phyloP scores from a whole-genome alignment of 2,113 vertebrate species.

The Ammodytes marinus region DNA sequence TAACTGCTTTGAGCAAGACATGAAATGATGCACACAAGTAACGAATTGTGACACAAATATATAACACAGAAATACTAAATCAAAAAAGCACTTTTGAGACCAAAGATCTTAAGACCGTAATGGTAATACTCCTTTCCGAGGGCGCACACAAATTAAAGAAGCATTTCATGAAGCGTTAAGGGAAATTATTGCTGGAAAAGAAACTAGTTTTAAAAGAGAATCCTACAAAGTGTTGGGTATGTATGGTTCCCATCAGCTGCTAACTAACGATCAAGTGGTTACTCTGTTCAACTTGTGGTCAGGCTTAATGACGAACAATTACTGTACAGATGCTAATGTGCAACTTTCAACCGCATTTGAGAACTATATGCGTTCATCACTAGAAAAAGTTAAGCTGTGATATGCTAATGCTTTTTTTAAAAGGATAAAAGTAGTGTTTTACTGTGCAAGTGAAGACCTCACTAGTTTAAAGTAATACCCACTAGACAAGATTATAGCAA shows the following conservation, averaged over 20 bases:
- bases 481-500: background rate
- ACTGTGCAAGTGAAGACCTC: background rate
- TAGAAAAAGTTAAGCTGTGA: background rate
- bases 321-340: background rate
- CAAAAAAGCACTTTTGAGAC: constrained; percentile 57
- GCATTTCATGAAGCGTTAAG: background rate
- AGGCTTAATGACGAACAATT: background rate
- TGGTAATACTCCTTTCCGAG: constrained; percentile 1
- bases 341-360: background rate
- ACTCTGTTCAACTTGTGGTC: background rate
- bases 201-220: background rate
- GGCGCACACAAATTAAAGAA: constrained; percentile 2
- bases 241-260: background rate
- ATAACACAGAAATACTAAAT: constrained; percentile 38
- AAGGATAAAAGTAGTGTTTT: background rate
- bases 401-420: background rate
- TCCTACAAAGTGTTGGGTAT: background rate
- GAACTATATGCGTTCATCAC: background rate
- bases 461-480: background rate
- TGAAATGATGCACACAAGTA: constrained; percentile 76
- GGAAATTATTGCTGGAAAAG: constrained; percentile 15
- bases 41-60: constrained; percentile 46
- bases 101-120: constrained; percentile 25
- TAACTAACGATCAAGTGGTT: background rate
- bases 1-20: constrained; percentile 54